These are phyloP conservation scores for Lordiphosa fenestrarum DNA, from an alignment of 2,888 invertebrate species.

Conservation along the genomic window DNA sequence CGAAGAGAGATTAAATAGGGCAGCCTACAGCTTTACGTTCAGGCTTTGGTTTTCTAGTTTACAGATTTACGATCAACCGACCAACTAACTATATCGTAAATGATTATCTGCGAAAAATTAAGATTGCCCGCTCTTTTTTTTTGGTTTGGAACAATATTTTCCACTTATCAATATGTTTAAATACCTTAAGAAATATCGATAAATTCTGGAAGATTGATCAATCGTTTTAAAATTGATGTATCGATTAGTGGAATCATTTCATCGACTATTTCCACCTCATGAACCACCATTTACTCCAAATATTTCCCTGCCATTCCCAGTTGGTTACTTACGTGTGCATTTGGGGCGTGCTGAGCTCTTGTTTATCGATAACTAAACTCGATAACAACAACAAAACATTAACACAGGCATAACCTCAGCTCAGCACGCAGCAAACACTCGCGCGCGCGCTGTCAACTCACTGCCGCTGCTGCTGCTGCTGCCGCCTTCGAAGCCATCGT, in stretches of 20 bases:
- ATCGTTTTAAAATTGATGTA: not conserved
- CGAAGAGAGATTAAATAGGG: too few relatives aligned
- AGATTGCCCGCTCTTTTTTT: too few relatives aligned
- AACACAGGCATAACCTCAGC: conserved; percentile 35
- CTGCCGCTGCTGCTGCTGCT: conserved; percentile 42
- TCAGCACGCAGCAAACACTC: conserved; percentile 58
- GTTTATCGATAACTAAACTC: conserved; percentile 15
- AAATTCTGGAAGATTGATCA: too few relatives aligned
- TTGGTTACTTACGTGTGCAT: conserved; percentile 53
- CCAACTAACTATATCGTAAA: too few relatives aligned
- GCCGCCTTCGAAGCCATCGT: conserved; percentile 25
- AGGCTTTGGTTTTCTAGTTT: too few relatives aligned
- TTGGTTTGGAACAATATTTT: too few relatives aligned
- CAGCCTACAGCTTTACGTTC: too few relatives aligned
- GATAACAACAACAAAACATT: too few relatives aligned
- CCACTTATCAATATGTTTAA: too few relatives aligned
- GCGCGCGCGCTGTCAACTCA: conserved; percentile 33
- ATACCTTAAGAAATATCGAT: too few relatives aligned
- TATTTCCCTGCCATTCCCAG: conserved; percentile 30
- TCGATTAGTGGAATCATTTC: not conserved
- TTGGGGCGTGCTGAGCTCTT: conserved; percentile 55
- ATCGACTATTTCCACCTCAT: not conserved
- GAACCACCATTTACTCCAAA: conserved; percentile 4
- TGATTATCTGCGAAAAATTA: too few relatives aligned
- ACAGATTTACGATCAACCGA: too few relatives aligned